Evolutionary conservation across 2,113 vertebrate genomes (phyloP).

Genomic region (Copsychus sechellarum): DNA sequence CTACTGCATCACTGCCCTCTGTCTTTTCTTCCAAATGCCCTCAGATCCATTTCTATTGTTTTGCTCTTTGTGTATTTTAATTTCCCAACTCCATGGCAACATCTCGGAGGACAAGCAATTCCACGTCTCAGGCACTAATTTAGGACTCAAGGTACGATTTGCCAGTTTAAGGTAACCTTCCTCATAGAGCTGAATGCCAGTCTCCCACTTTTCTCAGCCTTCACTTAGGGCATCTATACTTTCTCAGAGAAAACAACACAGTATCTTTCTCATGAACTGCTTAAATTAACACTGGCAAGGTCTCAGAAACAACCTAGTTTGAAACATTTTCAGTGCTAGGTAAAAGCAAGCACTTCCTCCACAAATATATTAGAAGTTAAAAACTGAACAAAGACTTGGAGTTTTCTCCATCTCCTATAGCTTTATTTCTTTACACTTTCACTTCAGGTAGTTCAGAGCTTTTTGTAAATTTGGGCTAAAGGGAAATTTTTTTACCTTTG

Average conservation of each 20-base stretch:
- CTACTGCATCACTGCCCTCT: neutral
- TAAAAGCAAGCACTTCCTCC: neutral
- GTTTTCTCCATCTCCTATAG: neutral
- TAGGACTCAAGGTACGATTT: neutral
- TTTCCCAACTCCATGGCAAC: neutral
- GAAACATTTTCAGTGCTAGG: neutral
- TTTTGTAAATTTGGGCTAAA: neutral
- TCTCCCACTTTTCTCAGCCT: neutral
- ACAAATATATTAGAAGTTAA: neutral
- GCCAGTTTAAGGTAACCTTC: neutral
- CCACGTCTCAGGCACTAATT: neutral
- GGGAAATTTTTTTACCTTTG: neutral
- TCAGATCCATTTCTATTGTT: neutral
- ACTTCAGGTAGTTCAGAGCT: neutral
- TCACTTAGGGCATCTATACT: neutral
- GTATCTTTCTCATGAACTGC: neutral
- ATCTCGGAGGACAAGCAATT: neutral
- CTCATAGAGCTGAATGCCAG: accelerated
- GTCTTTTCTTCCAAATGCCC: neutral
- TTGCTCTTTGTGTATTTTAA: neutral
- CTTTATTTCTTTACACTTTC: neutral
- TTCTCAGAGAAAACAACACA: neutral
- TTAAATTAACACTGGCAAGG: neutral
- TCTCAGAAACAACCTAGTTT: neutral
- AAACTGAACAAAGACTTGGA: neutral